Evolutionary conservation across 2,888 invertebrate species (phyloP), one percentile per base, ranked within the genome.

Genomic region (Andrena trimmerana): DNA sequence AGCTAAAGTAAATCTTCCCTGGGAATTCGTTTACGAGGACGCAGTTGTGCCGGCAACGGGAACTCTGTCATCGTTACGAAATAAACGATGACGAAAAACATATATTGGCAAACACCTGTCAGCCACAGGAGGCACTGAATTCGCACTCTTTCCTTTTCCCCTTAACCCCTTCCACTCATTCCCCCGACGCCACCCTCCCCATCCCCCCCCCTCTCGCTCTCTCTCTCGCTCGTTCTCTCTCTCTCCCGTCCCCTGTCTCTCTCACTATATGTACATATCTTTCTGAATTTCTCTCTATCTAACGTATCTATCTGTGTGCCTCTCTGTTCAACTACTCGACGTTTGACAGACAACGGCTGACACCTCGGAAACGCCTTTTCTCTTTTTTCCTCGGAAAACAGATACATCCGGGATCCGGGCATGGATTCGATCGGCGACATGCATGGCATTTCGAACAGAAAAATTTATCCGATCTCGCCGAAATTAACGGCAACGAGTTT

Each of bases 21-120:
- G 16, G 20, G 20, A 60, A 29, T 59, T 7, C 65, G 31, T 33
- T 16, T 10, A 33, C 10, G 24, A 8, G 59, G 13, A 67, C 29
- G 24, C 54, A 24, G 13, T 24, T 31, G 48, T 36, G 20, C 77
- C 62, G 72, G 60, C 27, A 16, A 20, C 70, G 48, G 65, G 24
- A 73, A 63, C 33, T 67, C 67, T 78, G 81, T 81, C 76, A 78
- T 70, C 78, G 66, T 70, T 78, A 59, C 75, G 79, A 79, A 82
- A 77, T 77, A 68, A 77, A 71, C 83, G 81, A 79, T 74, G 83
- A 86, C 81, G 78, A 74, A 67, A 78, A 74, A 69, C 71, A 67
- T 66, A 62, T 80, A 81, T 73, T 74, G 81, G 72, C 81, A 80
- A 86, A 89, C 89, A 88, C 88, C 87, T 88, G 88, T 88, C 88